Evolutionary conservation across 1,140 invertebrate genomes (phyloP), one percentile per base, ranked within the genome.

Genomic region (Eumaeus atala): DNA sequence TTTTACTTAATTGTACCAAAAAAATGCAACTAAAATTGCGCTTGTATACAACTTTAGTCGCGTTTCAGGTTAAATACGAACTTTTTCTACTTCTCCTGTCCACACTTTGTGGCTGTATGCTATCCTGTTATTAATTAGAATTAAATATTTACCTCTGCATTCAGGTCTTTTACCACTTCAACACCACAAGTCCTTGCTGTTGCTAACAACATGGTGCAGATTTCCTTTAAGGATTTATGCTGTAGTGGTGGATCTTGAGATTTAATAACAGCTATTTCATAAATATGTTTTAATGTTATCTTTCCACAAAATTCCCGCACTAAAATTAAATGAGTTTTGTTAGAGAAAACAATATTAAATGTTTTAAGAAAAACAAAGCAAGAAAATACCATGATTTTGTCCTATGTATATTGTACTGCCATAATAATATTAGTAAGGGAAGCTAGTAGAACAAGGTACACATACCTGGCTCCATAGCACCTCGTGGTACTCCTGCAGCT

Each of bases 221-320:
- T 91, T 72, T 94, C 90, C 87, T 97, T 65, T 38, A 97, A 70
- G 21, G 91, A 54, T 54, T 71, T 81, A 74, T 80, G 83, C 53
- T 87, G 72, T 14, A 87, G 58, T 9, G 91, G 82, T 18, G 94
- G 93, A 89, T 99, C 98, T 81, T 94, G 77, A 11, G 91, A 89
- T 88, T 99, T 99, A 3, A 99, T 95, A 86, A 93, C 91, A 0
- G 98, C 98, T 74, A 99, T 99, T 92, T 99, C 98, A 88, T 99
- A 99, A 33, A 99, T 84, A 88, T 99, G 98, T 84, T 98, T 99
- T 0, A 97, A 72, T 1, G 97, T 97, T 49, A 99, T 91, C 89
- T 94, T 98, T 0, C 98, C 98, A 70, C 92, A 90, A 12, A 93
- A 86, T 88, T 99, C 96, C 63, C 89, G 88, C 10, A 89, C 94